Base-by-base conservation (phyloP, 1,140 invertebrate species). In the Monochamus saltuarius region DNA sequence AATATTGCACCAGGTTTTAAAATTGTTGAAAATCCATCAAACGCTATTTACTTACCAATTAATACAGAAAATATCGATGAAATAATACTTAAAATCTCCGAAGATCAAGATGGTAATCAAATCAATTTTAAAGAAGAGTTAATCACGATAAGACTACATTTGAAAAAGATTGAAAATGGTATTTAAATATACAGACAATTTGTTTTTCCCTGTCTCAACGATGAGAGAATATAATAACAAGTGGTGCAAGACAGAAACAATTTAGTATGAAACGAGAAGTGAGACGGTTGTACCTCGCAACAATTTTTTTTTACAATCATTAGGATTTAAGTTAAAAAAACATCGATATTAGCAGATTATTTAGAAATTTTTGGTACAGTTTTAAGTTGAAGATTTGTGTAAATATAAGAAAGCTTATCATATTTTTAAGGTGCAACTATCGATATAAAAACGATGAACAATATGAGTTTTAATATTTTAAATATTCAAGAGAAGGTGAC, bases 41-140 rank as follows among this genome's bases (percentile, higher is more conserved):
- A 70, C 22, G 63, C 73, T 40, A 76, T 75, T 62, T 76, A 75
- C 66, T 56, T 73, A 56, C 72, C 22, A 29, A 29, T 29, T 29
- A 29, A 29, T 29, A 29, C 22, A 29, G 2, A 29, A 29, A 3
- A 29, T 29, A 29, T 29, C 22, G 36, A 52, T 35, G 10, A 36
- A 52, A 13, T 52, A 37, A 13, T 52, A 35, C 11, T 17, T n/a
- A 13, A 22, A 52, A 36, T 37, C n/a, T n/a, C n/a, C n/a, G 29
- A 2, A 1, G 19, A 16, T 13, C 8, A 13, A 34, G 17, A 34
- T 29, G 22, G 34, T 4, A 37, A 52, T 51, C 64, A 64, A 56
- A 60, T 69, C 53, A 50, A 65, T 13, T 74, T 66, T 66, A 70
- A 71, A 62, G 66, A 29, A 29, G 22, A 29, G 22, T 29, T 71